These are phyloP conservation scores for Seriola rivoliana DNA, from an alignment of 2,113 vertebrate species.

Conservation along the genomic window DNA sequence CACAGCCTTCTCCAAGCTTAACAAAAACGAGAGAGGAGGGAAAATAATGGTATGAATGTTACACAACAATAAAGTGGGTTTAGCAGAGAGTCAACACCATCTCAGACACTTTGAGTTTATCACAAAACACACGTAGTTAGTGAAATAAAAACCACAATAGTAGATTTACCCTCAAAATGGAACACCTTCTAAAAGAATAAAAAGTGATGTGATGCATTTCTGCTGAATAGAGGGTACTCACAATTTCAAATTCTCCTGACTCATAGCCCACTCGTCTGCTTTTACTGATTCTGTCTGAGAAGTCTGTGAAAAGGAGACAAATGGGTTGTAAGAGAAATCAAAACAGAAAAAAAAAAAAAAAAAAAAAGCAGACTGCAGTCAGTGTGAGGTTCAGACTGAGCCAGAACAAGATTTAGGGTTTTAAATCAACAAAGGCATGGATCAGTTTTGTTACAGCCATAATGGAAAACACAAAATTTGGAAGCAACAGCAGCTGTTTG, in stretches of 20 bases:
- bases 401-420: neutral
- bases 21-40: neutral
- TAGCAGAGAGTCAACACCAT: neutral
- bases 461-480: neutral
- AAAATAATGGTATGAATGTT: slow-evolving; percentile 16
- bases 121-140: slow-evolving; percentile 7
- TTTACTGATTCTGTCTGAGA: slow-evolving; percentile 94
- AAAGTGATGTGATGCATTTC: slow-evolving; percentile 11
- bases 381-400: neutral
- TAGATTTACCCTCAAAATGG: neutral
- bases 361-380: neutral
- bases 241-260: slow-evolving; percentile 95
- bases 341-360: neutral
- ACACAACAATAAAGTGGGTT: slow-evolving; percentile 2
- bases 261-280: slow-evolving; percentile 92
- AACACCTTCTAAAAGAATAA: neutral
- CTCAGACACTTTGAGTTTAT: slow-evolving; percentile 8
- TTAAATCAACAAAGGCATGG: neutral
- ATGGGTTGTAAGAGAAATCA: neutral
- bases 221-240: slow-evolving; percentile 77
- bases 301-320: slow-evolving; percentile 85
- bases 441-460: neutral
- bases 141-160: slow-evolving; percentile 7
- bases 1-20: slow-evolving; percentile 92
- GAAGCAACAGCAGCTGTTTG: neutral